phyloP scores from a whole-genome alignment of 2,888 invertebrate species.

The Parasteatoda lunata region DNA sequence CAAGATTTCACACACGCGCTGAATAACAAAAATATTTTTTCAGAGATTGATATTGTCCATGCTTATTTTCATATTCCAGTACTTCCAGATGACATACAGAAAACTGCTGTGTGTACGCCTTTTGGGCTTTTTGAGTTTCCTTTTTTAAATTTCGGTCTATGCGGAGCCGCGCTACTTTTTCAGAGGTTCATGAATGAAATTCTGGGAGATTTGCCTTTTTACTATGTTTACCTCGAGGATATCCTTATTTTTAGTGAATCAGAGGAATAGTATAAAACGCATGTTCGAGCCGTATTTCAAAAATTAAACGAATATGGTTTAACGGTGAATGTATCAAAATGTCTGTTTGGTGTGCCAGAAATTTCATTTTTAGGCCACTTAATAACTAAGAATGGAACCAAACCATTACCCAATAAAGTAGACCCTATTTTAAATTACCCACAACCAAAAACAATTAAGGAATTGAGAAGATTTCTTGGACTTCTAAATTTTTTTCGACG shows the following conservation, averaged over 20 bases:
- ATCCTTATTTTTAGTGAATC: slow-evolving; percentile 34
- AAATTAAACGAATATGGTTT: too few species aligned
- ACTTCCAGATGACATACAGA: slow-evolving; percentile 72
- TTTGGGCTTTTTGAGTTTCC: too few species aligned
- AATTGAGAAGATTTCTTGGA: too few species aligned
- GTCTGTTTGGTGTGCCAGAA: not conserved
- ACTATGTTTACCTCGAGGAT: slow-evolving; percentile 71
- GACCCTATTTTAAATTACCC: not conserved
- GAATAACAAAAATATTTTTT: not conserved
- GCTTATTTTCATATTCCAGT: slow-evolving; percentile 71
- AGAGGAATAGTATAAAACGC: slow-evolving; percentile 27
- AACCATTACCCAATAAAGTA: not conserved
- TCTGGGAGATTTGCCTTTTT: slow-evolving; percentile 71
- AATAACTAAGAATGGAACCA: not conserved
- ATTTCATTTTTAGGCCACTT: not conserved
- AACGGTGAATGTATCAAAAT: not conserved
- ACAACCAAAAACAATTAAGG: too few species aligned
- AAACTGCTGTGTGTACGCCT: too few species aligned
- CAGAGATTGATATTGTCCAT: slow-evolving; percentile 70
- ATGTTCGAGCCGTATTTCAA: slow-evolving; percentile 37
- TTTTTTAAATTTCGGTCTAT: too few species aligned
- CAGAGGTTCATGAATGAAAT: slow-evolving; percentile 73
- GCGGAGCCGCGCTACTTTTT: slow-evolving; percentile 74
- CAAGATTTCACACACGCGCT: slow-evolving; percentile 7
- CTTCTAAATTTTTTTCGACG: too few species aligned